These are phyloP conservation scores for Platichthys flesus DNA, from an alignment of 2,113 vertebrate species.

Conservation along the genomic window DNA sequence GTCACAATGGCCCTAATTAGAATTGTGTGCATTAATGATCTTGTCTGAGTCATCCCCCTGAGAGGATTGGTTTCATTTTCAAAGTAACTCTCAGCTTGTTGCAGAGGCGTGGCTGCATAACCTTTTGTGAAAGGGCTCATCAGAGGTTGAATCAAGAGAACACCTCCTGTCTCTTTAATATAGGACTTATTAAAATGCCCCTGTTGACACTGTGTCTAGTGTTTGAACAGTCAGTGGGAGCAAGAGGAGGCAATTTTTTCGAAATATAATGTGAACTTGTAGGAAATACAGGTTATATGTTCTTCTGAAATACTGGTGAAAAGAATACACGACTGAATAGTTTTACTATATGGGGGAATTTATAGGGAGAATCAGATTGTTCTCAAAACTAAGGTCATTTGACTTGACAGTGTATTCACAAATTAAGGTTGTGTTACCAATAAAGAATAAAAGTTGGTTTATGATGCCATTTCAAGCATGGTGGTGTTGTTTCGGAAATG, in stretches of 20 bases:
- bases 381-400: conserved; percentile 4
- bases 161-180: conserved; percentile 25
- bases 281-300: conserved; percentile 3
- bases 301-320: background rate
- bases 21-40: conserved; percentile 58
- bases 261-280: conserved; percentile 18
- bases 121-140: conserved; percentile 54
- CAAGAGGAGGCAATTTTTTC: background rate
- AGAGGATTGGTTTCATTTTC: conserved; percentile 40
- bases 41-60: conserved; percentile 27
- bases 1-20: conserved; percentile 55
- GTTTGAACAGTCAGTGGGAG: conserved; percentile 9
- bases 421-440: conserved; percentile 3
- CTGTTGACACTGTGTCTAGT: conserved; percentile 24
- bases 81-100: conserved; percentile 53
- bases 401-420: background rate
- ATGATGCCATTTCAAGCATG: conserved; percentile 13
- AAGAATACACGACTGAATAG: background rate
- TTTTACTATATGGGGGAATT: background rate
- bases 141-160: conserved; percentile 53
- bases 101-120: conserved; percentile 40
- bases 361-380: background rate
- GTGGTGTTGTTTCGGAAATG: conserved; percentile 15
- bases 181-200: conserved; percentile 14
- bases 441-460: conserved; percentile 3